Percentiles rank a stretch among this genome's conserved stretches.
These are phyloP conservation scores for Agrochola lota DNA, from an alignment of 2,888 invertebrate species.

Conservation along the genomic window DNA sequence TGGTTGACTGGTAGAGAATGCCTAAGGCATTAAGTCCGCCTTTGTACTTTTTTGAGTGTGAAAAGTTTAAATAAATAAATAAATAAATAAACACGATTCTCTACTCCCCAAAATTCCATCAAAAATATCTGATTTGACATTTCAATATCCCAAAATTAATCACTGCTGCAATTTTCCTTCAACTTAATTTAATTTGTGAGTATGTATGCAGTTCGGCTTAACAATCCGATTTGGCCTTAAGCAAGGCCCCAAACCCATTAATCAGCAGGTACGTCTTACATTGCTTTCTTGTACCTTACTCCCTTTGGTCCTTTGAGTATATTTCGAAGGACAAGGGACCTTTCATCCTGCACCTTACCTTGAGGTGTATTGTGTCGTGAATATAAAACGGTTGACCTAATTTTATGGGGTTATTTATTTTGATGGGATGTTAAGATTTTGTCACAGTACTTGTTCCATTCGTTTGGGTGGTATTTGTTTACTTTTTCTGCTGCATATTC, in stretches of 20 bases:
- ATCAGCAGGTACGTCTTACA: constrained; percentile 45
- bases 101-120: constrained; percentile 27
- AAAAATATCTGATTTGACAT: constrained; percentile 36
- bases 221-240: constrained; percentile 23
- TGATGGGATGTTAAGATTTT: constrained; percentile 13
- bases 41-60: too few relatives aligned
- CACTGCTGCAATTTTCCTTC: constrained; percentile 38
- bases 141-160: constrained; percentile 52
- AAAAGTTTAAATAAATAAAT: too few relatives aligned
- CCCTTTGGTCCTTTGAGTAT: constrained; percentile 23
- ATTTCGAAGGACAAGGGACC: constrained; percentile 51
- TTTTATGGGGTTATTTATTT: constrained; percentile 34
- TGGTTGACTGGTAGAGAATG: too few relatives aligned
- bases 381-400: constrained; percentile 57
- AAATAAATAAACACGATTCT: too few relatives aligned
- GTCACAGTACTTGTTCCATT: background rate
- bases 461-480: background rate
- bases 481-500: background rate
- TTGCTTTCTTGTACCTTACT: constrained; percentile 42
- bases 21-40: too few relatives aligned
- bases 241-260: constrained; percentile 27
- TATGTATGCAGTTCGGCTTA: constrained; percentile 17
- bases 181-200: constrained; percentile 34
- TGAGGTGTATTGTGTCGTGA: constrained; percentile 57
- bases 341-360: constrained; percentile 52